phyloP scores from a whole-genome alignment of 2,113 vertebrate species.

The Opisthocomus hoazin region DNA sequence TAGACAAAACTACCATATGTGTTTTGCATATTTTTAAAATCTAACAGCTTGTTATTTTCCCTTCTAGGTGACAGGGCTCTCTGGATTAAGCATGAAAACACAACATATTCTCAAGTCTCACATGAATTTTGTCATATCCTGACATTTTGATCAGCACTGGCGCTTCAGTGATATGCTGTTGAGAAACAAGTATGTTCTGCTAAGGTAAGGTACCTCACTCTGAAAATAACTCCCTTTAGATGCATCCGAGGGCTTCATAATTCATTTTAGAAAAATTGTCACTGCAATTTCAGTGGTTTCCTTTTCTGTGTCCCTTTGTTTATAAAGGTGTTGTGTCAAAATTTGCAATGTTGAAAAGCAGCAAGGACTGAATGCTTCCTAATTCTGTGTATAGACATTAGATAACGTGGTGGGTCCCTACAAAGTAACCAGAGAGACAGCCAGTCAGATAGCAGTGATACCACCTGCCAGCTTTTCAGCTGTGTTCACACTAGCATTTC shows the following conservation, averaged over 20 bases:
- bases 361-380: not conserved
- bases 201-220: not conserved
- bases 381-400: not conserved
- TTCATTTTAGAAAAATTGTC: not conserved
- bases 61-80: not conserved
- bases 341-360: not conserved
- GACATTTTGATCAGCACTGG: not conserved
- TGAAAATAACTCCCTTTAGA: not conserved
- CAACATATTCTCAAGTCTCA: not conserved
- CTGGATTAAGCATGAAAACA: not conserved
- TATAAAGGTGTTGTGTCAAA: not conserved
- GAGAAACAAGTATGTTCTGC: not conserved
- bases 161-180: fast-evolving
- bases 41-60: not conserved
- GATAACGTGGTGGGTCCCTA: not conserved
- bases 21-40: not conserved
- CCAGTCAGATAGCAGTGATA: not conserved
- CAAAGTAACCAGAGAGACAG: not conserved
- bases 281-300: not conserved
- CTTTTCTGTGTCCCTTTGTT: not conserved
- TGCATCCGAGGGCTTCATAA: not conserved
- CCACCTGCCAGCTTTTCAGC: not conserved
- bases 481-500: not conserved
- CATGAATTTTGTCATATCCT: not conserved
- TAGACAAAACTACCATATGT: not conserved